Conservation (phyloP, 2,797 vertebrate species). For the Paratrypauchen microcephalus region DNA sequence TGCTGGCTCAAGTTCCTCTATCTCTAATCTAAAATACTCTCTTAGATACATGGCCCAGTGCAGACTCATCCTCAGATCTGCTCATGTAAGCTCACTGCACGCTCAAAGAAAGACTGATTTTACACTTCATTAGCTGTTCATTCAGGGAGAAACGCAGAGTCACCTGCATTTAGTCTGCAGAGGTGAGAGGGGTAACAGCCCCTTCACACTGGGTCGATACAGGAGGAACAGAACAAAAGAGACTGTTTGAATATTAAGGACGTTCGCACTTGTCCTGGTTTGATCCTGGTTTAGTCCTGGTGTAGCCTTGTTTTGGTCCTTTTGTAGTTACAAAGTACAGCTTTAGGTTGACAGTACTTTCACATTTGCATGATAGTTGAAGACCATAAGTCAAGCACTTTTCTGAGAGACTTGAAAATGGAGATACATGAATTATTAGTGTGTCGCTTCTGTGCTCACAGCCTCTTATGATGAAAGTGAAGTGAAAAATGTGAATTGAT, state of each 20-base stretch:
- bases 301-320: not conserved
- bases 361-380: no score
- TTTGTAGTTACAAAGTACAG: not conserved
- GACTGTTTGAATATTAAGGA: not conserved
- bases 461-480: constrained; percentile 44
- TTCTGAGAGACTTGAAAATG: no score
- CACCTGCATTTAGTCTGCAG: not conserved
- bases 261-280: not conserved
- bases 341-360: no score
- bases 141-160: not conserved
- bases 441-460: constrained; percentile 16
- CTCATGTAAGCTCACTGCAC: not conserved
- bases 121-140: not conserved
- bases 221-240: not conserved
- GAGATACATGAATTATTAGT: not conserved
- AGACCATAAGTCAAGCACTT: no score
- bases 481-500: constrained; percentile 38
- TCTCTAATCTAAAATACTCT: not conserved
- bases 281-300: not conserved
- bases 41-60: not conserved
- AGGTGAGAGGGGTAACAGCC: not conserved
- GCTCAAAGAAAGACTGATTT: not conserved
- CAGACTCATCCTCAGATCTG: not conserved
- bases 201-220: not conserved
- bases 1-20: not conserved